These are phyloP conservation scores for Melinaea marsaeus DNA, from an alignment of 2,888 invertebrate species.

Conservation along the genomic window DNA sequence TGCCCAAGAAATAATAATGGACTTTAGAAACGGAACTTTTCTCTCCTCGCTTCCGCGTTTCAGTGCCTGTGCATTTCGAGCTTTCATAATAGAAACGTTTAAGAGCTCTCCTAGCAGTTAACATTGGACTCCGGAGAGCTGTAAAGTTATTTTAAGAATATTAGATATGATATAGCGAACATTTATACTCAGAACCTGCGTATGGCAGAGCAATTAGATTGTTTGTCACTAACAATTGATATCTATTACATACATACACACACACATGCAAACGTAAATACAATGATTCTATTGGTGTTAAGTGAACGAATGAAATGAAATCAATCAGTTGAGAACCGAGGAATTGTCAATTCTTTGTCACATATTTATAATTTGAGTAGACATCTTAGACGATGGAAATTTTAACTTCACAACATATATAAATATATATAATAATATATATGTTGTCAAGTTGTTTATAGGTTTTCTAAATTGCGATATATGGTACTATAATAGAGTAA, in stretches of 20 bases:
- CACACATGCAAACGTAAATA: too few relatives aligned
- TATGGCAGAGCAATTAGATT: too few relatives aligned
- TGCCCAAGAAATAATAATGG: conserved; percentile 20
- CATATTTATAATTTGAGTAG: too few relatives aligned
- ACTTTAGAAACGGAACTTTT: conserved; percentile 44
- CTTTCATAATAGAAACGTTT: conserved; percentile 51
- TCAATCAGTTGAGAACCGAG: background rate
- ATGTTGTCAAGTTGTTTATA: too few relatives aligned
- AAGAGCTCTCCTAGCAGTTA: conserved; percentile 38
- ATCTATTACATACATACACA: background rate
- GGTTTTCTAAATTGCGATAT: too few relatives aligned
- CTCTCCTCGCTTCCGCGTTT: conserved; percentile 52
- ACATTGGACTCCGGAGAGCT: conserved; percentile 30
- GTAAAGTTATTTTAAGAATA: conserved; percentile 32
- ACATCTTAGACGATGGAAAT: too few relatives aligned
- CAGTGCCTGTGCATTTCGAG: conserved; percentile 52
- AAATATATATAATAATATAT: too few relatives aligned
- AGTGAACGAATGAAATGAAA: conserved; percentile 5
- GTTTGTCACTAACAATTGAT: background rate
- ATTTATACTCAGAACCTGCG: too few relatives aligned
- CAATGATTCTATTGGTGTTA: background rate
- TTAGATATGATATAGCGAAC: background rate
- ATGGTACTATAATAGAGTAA: too few relatives aligned
- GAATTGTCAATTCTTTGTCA: background rate
- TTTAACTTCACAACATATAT: too few relatives aligned